Conservation (phyloP, 2,113 vertebrate species). For the Strix aluco region DNA sequence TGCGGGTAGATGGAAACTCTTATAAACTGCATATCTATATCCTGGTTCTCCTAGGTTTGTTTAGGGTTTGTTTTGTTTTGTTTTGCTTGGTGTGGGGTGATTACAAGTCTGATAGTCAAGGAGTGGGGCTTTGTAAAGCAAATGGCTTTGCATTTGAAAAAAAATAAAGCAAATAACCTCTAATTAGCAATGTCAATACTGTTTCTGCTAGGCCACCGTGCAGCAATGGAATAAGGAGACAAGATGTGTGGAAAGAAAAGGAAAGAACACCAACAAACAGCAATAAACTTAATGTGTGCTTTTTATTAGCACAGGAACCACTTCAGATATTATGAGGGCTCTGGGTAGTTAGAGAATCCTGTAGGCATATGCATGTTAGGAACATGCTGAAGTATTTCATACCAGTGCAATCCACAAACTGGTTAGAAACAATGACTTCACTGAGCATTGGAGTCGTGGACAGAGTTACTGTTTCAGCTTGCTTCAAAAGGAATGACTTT, state of each 20-base stretch:
- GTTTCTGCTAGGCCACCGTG: not conserved
- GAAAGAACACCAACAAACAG: not conserved
- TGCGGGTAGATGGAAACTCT: not conserved
- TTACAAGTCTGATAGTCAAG: not conserved
- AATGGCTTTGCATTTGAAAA: not conserved
- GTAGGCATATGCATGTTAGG: not conserved
- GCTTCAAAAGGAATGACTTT: not conserved
- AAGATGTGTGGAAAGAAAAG: not conserved
- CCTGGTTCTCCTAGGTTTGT: not conserved
- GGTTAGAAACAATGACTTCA: not conserved
- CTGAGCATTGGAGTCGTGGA: not conserved
- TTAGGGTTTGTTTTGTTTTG: not conserved
- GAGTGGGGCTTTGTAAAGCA: not conserved
- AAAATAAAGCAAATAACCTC: not conserved
- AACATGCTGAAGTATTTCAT: not conserved
- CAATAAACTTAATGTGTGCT: not conserved
- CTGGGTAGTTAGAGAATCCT: not conserved
- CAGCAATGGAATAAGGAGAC: not conserved
- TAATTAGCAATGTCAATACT: not conserved
- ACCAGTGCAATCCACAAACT: not conserved
- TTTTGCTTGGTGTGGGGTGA: not conserved
- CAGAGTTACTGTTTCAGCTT: not conserved
- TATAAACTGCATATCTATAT: not conserved
- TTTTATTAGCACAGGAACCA: not conserved
- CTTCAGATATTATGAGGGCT: not conserved